These are phyloP conservation scores for Spatula versicolor DNA, from an alignment of 2,797 vertebrate species.

Conservation along the genomic window DNA sequence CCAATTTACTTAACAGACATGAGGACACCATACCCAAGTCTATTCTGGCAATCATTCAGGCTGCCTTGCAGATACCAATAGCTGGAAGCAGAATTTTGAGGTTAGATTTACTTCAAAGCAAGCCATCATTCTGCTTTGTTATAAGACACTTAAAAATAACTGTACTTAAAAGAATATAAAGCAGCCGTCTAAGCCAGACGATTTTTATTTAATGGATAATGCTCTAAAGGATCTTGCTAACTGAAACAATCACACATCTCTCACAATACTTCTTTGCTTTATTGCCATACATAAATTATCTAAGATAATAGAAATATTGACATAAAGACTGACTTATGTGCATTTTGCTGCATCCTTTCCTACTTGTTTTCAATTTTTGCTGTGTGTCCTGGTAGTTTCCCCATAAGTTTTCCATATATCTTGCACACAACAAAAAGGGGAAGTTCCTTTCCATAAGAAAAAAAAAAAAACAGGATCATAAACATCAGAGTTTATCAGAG, in stretches of 20 bases:
- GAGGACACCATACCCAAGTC: background rate
- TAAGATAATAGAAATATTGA: background rate
- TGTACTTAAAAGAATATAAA: slow-evolving; percentile 27
- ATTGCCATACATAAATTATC: background rate
- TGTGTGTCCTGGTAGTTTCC: background rate
- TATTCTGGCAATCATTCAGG: background rate
- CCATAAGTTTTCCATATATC: background rate
- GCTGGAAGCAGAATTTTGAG: slow-evolving; percentile 40
- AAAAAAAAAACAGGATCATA: background rate
- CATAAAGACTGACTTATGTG: background rate
- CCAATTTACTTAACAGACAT: background rate
- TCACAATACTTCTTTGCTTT: background rate
- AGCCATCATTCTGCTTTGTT: background rate
- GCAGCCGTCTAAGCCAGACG: background rate
- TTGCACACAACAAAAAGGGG: background rate
- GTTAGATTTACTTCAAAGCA: slow-evolving; percentile 57
- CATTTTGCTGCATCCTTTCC: background rate
- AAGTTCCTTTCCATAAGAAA: background rate
- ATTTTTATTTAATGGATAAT: slow-evolving; percentile 36
- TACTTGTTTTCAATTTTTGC: background rate
- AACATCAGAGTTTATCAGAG: background rate
- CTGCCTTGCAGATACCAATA: slow-evolving; percentile 27
- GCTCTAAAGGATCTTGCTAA: background rate
- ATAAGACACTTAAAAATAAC: background rate
- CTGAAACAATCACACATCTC: slow-evolving; percentile 8